Evolutionary conservation across 2,888 invertebrate species (phyloP).

Genomic region (Melolontha melolontha): DNA sequence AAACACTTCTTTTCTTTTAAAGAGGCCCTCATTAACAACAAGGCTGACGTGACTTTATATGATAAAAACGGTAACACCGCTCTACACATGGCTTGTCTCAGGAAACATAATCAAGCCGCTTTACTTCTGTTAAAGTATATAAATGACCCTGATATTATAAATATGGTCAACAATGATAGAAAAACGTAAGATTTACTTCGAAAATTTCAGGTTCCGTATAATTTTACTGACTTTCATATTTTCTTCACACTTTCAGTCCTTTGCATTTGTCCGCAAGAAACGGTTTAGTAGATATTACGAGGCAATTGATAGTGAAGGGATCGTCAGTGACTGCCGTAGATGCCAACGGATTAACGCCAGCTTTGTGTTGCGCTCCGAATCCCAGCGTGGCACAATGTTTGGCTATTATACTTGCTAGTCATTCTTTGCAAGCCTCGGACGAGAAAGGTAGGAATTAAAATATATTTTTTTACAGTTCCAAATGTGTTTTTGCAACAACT

Average conservation of each 20-base stretch:
- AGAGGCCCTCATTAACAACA: constrained; percentile 69
- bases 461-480: not conserved
- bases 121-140: constrained; percentile 69
- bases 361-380: constrained; percentile 73
- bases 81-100: constrained; percentile 72
- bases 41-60: constrained; percentile 67
- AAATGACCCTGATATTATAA: constrained; percentile 64
- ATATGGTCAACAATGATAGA: constrained; percentile 69
- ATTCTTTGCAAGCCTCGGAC: constrained; percentile 38
- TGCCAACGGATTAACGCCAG: constrained; percentile 72
- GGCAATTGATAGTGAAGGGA: constrained; percentile 70
- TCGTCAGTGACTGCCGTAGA: constrained; percentile 71
- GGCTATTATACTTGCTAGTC: constrained; percentile 66
- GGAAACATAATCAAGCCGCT: constrained; percentile 70
- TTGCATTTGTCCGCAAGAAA: constrained; percentile 73
- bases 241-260: constrained; percentile 62
- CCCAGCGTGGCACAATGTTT: constrained; percentile 73
- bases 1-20: constrained; percentile 48
- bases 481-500: not conserved
- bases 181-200: constrained; percentile 66
- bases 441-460: constrained; percentile 36
- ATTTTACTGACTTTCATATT: no score
- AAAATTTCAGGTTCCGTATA: no score
- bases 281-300: constrained; percentile 72
- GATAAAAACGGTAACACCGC: constrained; percentile 73